Evolutionary conservation across 2,888 invertebrate genomes (phyloP), one percentile per base, ranked within the genome.

Genomic region (Philereme transversata): DNA sequence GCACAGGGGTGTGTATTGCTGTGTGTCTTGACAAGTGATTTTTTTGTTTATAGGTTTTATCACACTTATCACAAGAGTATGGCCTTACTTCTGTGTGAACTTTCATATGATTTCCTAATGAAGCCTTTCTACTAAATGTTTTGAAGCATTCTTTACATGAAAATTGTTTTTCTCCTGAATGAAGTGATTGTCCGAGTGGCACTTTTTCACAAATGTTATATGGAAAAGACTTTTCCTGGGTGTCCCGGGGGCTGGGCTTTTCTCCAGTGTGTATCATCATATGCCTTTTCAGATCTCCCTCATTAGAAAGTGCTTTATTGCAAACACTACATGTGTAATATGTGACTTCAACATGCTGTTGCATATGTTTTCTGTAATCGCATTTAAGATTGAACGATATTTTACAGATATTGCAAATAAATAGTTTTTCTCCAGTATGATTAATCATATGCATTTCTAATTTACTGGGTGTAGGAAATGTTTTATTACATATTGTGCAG

Each of bases 11-110:
- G 40, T 40, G 40, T 8, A 40, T 7, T 4, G 40, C 40, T 6
- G 40, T 8, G 40, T 40, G 60, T 35, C 51, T 60, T 35, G 46
- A 36, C 9, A 60, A 41, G 8, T 60, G 45, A n/a, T 9, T 40
- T 33, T 46, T 60, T 36, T 51, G 41, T 35, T 41, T 60, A 35
- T 46, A 60, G 5, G 46, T 51, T 35, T 8, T 50, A 40, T 41
- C 5, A 36, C 60, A 60, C 36, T 41, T 51, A 11, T 22, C 8
- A 43, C 60, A 60, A 0, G 6, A 8, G 36, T 45, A 47, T 35
- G 45, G 53, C 46, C 9, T 54, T 46, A 22, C 54, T 9, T 4
- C 41, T 22, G 10, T 38, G 22, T 60, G 60, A 8, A 43, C 33
- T 51, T 35, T 40, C 5, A 54, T 22, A n/a, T 60, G 60, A 51